Percentiles rank a stretch among this genome's conserved stretches.
Evolutionary conservation across 2,113 vertebrate species (phyloP).

Genomic region (Daubentonia madagascariensis): DNA sequence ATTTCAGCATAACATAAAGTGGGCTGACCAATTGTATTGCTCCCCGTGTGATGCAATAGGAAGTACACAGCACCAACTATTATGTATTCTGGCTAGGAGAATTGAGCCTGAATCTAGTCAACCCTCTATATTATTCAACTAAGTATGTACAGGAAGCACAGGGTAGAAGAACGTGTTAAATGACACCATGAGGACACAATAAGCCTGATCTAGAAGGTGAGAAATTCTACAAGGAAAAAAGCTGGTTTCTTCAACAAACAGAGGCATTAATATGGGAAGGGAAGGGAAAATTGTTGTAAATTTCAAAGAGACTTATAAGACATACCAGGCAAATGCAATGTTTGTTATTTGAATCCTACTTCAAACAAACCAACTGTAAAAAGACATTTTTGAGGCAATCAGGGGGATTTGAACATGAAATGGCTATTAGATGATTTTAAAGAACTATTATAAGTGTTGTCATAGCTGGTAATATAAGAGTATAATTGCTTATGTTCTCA

Average conservation of each 20-base stretch:
- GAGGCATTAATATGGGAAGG: not conserved
- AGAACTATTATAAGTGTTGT: not conserved
- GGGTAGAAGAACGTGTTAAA: not conserved
- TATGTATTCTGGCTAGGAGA: not conserved
- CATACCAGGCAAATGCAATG: not conserved
- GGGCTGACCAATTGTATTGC: not conserved
- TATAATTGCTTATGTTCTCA: not conserved
- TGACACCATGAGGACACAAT: not conserved
- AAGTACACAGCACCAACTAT: not conserved
- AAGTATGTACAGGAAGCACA: not conserved
- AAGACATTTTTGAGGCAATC: not conserved
- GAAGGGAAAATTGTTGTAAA: not conserved
- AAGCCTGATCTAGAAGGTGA: not conserved
- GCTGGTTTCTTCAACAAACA: not conserved
- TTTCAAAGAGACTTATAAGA: not conserved
- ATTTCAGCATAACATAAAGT: not conserved
- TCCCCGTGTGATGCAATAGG: not conserved
- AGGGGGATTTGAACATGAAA: not conserved
- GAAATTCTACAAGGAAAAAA: slow-evolving; percentile 6
- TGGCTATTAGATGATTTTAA: not conserved
- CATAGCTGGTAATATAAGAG: not conserved
- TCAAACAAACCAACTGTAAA: not conserved
- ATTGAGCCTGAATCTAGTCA: not conserved
- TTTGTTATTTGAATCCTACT: not conserved
- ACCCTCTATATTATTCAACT: not conserved